phyloP scores from a whole-genome alignment of 92 coral and sea anemone genomes.

The Scolanthus callimorphus region DNA sequence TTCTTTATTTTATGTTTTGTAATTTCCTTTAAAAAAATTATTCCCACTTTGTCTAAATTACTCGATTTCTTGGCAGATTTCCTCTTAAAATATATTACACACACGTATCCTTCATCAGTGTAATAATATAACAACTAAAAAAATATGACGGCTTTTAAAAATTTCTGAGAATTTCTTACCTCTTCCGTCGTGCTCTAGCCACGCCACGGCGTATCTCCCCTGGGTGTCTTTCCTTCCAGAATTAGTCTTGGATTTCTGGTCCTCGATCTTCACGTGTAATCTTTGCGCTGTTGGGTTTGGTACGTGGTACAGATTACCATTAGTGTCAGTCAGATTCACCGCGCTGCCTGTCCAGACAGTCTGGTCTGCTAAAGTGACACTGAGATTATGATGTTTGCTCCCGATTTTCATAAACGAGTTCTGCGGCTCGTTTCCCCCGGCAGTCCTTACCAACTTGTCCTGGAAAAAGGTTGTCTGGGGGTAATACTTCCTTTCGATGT shows the following conservation, averaged over 20 bases:
- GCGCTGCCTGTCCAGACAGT: neutral
- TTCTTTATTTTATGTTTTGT: no score
- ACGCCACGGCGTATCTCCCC: conserved; percentile 25
- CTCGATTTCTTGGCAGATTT: no score
- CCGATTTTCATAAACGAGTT: conserved; percentile 25
- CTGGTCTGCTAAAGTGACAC: neutral
- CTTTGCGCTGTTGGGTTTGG: conserved; percentile 16
- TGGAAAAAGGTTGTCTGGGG: conserved; percentile 70
- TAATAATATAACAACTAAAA: no score
- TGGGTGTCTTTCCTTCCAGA: conserved; percentile 6
- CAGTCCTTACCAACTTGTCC: conserved; percentile 30
- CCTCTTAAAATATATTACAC: no score
- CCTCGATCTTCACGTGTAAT: conserved; percentile 25
- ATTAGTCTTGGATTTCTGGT: conserved; percentile 33
- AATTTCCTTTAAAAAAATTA: no score
- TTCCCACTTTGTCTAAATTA: no score
- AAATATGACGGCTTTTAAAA: no score
- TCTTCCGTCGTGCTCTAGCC: conserved; percentile 25
- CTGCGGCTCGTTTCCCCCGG: neutral
- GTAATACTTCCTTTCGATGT: conserved; percentile 2
- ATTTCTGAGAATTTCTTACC: no score
- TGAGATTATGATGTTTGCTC: conserved; percentile 19
- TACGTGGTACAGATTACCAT: conserved; percentile 58
- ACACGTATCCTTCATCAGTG: no score
- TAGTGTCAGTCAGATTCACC: conserved; percentile 45